These are phyloP conservation scores for Rhinoraja longicauda DNA, from an alignment of 2,797 vertebrate species.

Conservation along the genomic window DNA sequence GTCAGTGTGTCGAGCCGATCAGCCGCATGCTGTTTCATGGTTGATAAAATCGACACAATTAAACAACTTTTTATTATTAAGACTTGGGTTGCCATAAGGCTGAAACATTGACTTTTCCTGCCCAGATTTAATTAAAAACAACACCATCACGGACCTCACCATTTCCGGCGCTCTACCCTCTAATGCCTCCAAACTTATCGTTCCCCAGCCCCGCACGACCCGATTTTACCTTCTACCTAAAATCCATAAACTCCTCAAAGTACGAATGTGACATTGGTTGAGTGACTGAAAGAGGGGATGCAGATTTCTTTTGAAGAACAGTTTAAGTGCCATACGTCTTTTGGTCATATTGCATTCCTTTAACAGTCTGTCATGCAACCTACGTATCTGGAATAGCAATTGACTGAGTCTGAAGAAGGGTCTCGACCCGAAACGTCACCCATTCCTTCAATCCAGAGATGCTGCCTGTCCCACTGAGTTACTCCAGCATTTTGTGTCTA, in stretches of 20 bases:
- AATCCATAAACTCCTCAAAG: too few species aligned
- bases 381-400: background rate
- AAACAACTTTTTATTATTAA: conserved; percentile 2
- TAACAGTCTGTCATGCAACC: background rate
- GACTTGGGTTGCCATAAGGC: background rate
- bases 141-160: too few species aligned
- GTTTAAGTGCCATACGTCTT: background rate
- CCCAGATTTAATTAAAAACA: background rate
- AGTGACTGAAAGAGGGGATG: too few species aligned
- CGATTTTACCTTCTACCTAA: too few species aligned
- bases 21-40: background rate
- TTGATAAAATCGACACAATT: conserved; percentile 4
- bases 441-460: too few species aligned
- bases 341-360: background rate
- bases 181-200: too few species aligned
- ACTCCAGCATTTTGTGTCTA: too few species aligned
- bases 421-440: too few species aligned
- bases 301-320: background rate
- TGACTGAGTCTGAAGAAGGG: too few species aligned
- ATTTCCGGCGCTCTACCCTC: too few species aligned
- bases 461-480: too few species aligned
- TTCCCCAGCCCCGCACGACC: too few species aligned
- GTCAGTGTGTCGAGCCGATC: background rate
- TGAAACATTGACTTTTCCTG: background rate
- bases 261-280: background rate